phyloP scores from a whole-genome alignment of 2,113 vertebrate genomes.

The Tauraco erythrolophus region DNA sequence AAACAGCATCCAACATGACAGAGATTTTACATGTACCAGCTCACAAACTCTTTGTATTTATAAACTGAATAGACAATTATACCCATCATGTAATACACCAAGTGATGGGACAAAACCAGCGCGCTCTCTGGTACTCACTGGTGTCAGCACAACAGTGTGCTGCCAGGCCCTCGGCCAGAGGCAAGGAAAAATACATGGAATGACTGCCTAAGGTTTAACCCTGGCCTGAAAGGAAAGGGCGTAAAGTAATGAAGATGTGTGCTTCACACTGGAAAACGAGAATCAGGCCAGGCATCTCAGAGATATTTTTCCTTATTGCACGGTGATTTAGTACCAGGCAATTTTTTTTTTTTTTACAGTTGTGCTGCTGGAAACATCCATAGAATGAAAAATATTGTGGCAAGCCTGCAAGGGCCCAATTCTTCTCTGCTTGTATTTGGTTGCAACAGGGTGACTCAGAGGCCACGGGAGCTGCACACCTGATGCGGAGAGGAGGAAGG shows the following conservation, averaged over 20 bases:
- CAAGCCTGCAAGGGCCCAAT: neutral
- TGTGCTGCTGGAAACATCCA: neutral
- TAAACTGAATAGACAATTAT: neutral
- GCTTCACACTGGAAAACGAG: neutral
- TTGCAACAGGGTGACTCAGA: neutral
- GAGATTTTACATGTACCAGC: neutral
- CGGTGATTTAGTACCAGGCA: neutral
- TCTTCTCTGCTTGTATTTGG: neutral
- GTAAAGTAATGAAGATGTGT: neutral
- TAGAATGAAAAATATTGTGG: neutral
- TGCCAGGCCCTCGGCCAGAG: neutral
- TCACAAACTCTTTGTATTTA: neutral
- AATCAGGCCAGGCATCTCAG: neutral
- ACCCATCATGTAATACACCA: neutral
- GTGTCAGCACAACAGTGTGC: neutral
- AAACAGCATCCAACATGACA: neutral
- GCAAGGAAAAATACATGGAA: neutral
- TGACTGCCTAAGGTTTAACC: neutral
- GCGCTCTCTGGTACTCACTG: neutral
- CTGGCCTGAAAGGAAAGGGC: neutral
- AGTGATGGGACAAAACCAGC: neutral
- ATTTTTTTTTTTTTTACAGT: neutral
- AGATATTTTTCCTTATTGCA: neutral
- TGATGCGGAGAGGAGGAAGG: neutral
- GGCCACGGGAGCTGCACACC: neutral